Percentiles rank a stretch among this genome's conserved stretches.
phyloP scores from a whole-genome alignment of 2,797 vertebrate species.

The Babyrousa celebensis region DNA sequence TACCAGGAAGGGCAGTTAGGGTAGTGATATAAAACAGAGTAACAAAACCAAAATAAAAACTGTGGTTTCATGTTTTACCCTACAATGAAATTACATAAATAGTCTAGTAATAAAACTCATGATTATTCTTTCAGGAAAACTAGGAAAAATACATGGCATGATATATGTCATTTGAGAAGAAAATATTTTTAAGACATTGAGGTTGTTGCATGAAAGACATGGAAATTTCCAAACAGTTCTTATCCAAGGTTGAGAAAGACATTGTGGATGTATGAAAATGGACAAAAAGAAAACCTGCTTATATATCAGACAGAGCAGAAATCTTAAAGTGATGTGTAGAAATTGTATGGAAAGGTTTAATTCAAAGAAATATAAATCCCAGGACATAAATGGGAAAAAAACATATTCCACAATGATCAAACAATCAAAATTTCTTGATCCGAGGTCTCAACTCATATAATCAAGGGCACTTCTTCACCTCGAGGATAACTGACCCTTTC shows the following conservation, averaged over 20 bases:
- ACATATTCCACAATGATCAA: background rate
- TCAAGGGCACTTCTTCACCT: background rate
- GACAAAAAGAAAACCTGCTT: background rate
- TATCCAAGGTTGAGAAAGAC: background rate
- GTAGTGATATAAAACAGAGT: background rate
- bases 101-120: background rate
- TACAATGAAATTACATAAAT: background rate
- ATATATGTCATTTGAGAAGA: background rate
- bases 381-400: background rate
- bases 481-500: background rate
- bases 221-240: background rate
- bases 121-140: background rate
- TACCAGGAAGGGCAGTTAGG: background rate
- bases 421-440: background rate
- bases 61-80: background rate
- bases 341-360: background rate
- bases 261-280: background rate
- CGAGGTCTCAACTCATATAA: background rate
- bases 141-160: background rate
- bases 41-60: background rate
- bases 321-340: background rate
- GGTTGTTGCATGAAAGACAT: background rate
- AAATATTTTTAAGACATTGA: background rate
- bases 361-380: background rate
- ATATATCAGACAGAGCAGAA: background rate